Conservation (phyloP, 2,888 invertebrate species). For the Hermaeophaga mercurialis region DNA sequence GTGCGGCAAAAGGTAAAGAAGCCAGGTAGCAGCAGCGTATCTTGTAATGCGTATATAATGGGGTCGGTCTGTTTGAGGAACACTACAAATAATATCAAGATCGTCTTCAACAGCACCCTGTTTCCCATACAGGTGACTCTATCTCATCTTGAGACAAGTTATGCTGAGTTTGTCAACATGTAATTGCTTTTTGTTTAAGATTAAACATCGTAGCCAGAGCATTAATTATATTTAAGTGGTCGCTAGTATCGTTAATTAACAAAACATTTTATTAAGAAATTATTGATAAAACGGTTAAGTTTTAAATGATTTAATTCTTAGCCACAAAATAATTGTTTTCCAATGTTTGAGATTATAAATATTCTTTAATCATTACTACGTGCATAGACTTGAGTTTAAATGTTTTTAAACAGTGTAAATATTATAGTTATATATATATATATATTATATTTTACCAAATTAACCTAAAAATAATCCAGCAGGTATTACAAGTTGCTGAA, state of each 20-base stretch:
- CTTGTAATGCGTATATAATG: slow-evolving; percentile 43
- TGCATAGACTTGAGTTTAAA: too few species aligned
- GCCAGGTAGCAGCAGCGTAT: slow-evolving; percentile 41
- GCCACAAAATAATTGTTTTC: too few species aligned
- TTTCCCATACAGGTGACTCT: slow-evolving; percentile 18
- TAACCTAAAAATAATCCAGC: too few species aligned
- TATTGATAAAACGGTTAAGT: background rate
- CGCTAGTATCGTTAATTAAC: slow-evolving; percentile 5
- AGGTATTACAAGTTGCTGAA: too few species aligned
- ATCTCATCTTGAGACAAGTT: slow-evolving; percentile 13
- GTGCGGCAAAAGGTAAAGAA: slow-evolving; percentile 33
- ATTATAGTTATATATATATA: too few species aligned
- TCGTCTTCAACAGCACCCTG: slow-evolving; percentile 20
- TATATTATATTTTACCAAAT: too few species aligned
- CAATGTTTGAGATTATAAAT: too few species aligned
- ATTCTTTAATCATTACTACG: too few species aligned
- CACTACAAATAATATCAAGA: slow-evolving; percentile 34
- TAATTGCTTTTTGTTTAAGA: slow-evolving; percentile 14
- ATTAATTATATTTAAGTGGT: slow-evolving; percentile 12
- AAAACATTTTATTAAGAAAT: background rate
- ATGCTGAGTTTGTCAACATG: slow-evolving; percentile 18
- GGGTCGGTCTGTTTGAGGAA: slow-evolving; percentile 36
- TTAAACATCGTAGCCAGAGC: slow-evolving; percentile 8
- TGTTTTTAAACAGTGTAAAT: too few species aligned
- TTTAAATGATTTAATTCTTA: too few species aligned